Evolutionary conservation across 2,888 invertebrate genomes (phyloP).

Genomic region (Bedellia somnulentella): DNA sequence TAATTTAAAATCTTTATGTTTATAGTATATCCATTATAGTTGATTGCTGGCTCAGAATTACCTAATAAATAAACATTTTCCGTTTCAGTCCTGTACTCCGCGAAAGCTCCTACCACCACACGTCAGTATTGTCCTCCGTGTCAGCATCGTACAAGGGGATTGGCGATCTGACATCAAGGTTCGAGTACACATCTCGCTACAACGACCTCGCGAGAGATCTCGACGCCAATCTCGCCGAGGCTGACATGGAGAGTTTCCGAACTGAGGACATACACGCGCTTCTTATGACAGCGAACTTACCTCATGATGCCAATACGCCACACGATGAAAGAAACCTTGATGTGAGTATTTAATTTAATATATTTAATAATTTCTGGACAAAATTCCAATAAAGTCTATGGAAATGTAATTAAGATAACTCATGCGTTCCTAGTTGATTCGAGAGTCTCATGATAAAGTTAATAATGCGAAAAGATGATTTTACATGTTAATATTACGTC

Average conservation of each 20-base stretch:
- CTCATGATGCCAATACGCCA: constrained; percentile 60
- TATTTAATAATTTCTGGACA: too few species aligned
- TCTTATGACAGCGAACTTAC: constrained; percentile 71
- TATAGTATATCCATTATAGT: too few species aligned
- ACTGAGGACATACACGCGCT: constrained; percentile 89
- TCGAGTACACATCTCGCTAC: constrained; percentile 67
- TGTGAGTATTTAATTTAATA: too few species aligned
- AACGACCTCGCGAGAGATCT: constrained; percentile 85
- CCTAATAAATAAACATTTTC: too few species aligned
- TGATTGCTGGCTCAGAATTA: too few species aligned
- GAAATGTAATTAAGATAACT: too few species aligned
- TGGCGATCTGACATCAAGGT: constrained; percentile 57
- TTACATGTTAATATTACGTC: too few species aligned
- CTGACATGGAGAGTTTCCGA: constrained; percentile 92
- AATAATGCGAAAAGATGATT: too few species aligned
- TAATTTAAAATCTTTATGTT: too few species aligned
- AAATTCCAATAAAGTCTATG: too few species aligned
- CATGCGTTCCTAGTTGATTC: too few species aligned
- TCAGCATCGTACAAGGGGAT: constrained; percentile 79
- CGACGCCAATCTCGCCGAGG: constrained; percentile 91
- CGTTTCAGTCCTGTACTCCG: constrained; percentile 68
- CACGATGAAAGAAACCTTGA: constrained; percentile 46
- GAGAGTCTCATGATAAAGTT: too few species aligned
- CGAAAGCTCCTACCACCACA: constrained; percentile 79
- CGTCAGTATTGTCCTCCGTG: constrained; percentile 78